Base-by-base conservation (phyloP, 2,797 vertebrate species). In the Sylvia borin region DNA sequence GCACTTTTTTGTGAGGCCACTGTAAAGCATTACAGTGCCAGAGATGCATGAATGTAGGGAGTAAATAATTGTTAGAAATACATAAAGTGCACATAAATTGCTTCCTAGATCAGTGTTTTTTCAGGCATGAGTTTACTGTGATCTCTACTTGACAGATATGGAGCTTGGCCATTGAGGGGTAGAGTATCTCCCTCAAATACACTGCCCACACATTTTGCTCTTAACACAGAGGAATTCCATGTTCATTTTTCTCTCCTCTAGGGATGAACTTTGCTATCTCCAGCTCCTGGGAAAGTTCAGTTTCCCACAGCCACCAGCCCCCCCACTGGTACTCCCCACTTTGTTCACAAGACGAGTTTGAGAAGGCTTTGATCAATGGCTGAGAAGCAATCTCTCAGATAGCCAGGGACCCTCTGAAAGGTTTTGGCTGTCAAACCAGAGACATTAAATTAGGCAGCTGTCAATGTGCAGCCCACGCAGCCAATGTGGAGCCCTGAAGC, bases 241-340 rank as follows among this genome's bases (percentile, higher is more conserved):
- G 15, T 5, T 92, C 81, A 45, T 85, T 95, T 90, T 92, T 71
- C 65, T 91, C 50, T 91, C 54, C 86, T 47, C 11, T 51, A 57
- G 71, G 67, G 57, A 53, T 76, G 86, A 96, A 94, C 88, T 93
- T 92, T 74, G 61, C 38, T 89, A 67, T 87, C 71, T 85, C 57
- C 57, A 92, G 45, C 50, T 85, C 78, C 86, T 89, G 92, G 84
- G 93, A 96, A 96, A 93, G 75, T 96, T 96, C 81, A 77, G 75
- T 93, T 95, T 97, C 94, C 84, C 92, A 97, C 89, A 92, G 78
- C 19, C 61, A 80, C 25, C 57, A 74, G 64, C 78, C 50, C 79
- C 85, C 78, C 86, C 60, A 58, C 72, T 87, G 75, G 25, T 68
- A 57, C 54, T 92, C 57, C 70, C 68, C 85, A 90, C 68, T 81